Percentiles rank a stretch among this genome's conserved stretches.
Conservation (phyloP, 2,113 vertebrate species). For the Meleagris gallopavo region DNA sequence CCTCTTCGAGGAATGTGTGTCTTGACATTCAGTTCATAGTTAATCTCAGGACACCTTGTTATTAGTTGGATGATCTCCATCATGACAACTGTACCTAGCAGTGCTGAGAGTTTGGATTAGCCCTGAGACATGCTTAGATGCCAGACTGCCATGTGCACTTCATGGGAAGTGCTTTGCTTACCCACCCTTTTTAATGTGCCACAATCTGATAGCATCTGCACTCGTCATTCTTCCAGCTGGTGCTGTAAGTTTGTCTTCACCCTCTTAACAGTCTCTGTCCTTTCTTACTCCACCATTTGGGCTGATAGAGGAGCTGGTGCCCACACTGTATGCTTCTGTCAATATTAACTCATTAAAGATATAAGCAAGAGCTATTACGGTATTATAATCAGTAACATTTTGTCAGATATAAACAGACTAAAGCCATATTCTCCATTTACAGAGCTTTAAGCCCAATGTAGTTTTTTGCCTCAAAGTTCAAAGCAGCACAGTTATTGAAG, state of each 20-base stretch:
- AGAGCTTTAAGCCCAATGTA: not conserved
- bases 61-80: slow-evolving; percentile 9
- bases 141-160: not conserved
- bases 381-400: not conserved
- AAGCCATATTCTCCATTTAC: not conserved
- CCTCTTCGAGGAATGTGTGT: not conserved
- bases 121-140: not conserved
- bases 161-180: not conserved
- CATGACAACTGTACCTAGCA: not conserved
- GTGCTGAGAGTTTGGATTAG: not conserved
- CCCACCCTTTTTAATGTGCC: not conserved
- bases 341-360: not conserved
- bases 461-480: not conserved
- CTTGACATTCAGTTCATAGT: not conserved
- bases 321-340: rapidly evolving
- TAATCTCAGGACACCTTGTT: slow-evolving; percentile 10
- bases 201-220: not conserved
- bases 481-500: not conserved
- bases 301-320: not conserved
- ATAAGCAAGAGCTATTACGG: not conserved
- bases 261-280: not conserved
- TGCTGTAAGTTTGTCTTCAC: not conserved
- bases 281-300: not conserved
- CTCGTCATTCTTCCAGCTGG: not conserved
- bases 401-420: not conserved